phyloP scores from a whole-genome alignment of 92 coral and sea anemone species.

The Epizoanthus ramosus region DNA sequence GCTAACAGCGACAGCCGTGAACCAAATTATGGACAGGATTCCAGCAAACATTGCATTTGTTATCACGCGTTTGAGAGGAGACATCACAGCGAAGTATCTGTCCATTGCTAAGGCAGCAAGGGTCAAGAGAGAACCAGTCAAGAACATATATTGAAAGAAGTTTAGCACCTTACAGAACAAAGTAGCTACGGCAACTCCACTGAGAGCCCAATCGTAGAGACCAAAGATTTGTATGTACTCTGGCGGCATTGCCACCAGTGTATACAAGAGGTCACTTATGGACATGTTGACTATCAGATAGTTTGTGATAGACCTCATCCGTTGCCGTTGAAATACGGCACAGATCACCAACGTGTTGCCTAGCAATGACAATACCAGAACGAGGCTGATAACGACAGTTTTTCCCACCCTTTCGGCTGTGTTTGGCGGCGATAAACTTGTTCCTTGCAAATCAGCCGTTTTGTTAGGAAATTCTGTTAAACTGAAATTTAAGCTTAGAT shows the following conservation, averaged over 20 bases:
- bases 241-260: conserved; percentile 64
- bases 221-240: conserved; percentile 56
- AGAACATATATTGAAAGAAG: conserved; percentile 68
- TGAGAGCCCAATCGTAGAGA: conserved; percentile 60
- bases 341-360: conserved; percentile 75
- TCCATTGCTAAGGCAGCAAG: conserved; percentile 87
- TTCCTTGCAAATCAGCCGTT: neutral
- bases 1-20: conserved; percentile 69
- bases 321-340: conserved; percentile 58
- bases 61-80: conserved; percentile 75
- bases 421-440: neutral
- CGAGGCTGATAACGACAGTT: conserved; percentile 20
- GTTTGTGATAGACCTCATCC: conserved; percentile 78
- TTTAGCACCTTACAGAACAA: conserved; percentile 80
- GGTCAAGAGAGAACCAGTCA: conserved; percentile 85
- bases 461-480: neutral
- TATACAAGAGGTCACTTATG: conserved; percentile 75
- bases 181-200: conserved; percentile 42
- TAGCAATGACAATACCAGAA: conserved; percentile 56
- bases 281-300: conserved; percentile 83
- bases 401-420: neutral
- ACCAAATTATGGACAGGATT: conserved; percentile 66
- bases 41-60: conserved; percentile 70
- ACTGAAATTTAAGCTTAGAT: neutral
- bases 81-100: conserved; percentile 85